Conservation (phyloP, 1,140 invertebrate species). For the Neuroterus valhalla region DNA sequence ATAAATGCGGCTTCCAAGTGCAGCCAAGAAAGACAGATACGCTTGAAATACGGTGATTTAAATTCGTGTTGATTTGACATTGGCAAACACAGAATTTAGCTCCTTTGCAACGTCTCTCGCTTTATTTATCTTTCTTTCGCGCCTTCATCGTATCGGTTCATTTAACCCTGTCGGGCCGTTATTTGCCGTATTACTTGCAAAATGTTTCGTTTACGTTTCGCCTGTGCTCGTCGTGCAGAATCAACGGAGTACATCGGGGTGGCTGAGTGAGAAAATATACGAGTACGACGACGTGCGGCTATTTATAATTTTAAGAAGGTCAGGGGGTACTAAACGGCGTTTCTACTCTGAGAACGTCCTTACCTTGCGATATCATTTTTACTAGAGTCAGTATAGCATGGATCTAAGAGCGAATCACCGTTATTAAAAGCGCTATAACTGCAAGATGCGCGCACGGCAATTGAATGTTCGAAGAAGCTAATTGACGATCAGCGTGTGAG, state of each 20-base stretch:
- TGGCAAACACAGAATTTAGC: constrained; percentile 65
- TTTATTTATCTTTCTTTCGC: constrained; percentile 67
- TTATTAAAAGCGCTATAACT: constrained; percentile 29
- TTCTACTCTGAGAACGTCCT: constrained; percentile 33
- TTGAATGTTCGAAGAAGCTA: constrained; percentile 27
- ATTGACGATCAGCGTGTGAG: constrained; percentile 24
- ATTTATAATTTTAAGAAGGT: constrained; percentile 48
- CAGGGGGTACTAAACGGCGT: constrained; percentile 34
- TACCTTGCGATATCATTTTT: constrained; percentile 29
- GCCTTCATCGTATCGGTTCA: constrained; percentile 62
- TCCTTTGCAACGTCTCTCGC: constrained; percentile 53
- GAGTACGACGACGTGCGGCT: constrained; percentile 35
- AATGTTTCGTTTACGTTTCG: constrained; percentile 66
- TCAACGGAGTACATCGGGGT: constrained; percentile 30
- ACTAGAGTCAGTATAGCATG: constrained; percentile 9
- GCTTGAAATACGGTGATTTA: constrained; percentile 62
- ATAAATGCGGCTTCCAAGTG: not conserved
- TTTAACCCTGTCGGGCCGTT: constrained; percentile 64
- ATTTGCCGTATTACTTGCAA: constrained; percentile 69
- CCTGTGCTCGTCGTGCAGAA: constrained; percentile 33
- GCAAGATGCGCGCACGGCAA: constrained; percentile 21
- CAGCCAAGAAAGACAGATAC: not conserved
- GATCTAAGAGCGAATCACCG: constrained; percentile 22
- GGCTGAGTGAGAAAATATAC: constrained; percentile 41
- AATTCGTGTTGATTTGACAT: constrained; percentile 73